Percentiles rank a stretch among this genome's conserved stretches.
phyloP scores from a whole-genome alignment of 1,140 invertebrate species.

The Lordiphosa collinella region DNA sequence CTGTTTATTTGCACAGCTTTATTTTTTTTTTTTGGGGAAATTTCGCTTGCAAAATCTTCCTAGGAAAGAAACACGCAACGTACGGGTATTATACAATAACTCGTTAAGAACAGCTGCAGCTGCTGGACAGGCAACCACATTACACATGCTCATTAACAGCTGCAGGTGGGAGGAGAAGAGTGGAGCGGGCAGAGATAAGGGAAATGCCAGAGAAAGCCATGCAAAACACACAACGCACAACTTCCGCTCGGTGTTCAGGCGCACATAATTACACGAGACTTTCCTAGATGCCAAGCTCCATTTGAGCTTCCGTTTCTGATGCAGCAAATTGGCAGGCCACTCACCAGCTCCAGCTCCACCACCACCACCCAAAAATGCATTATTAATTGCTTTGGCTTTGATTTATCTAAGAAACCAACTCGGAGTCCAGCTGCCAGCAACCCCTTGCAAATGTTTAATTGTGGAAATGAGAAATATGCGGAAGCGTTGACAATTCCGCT shows the following conservation, averaged over 20 bases:
- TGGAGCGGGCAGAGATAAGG: not conserved
- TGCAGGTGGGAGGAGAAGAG: not conserved
- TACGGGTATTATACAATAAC: slow-evolving; percentile 30
- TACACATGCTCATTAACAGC: slow-evolving; percentile 7
- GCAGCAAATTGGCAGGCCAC: slow-evolving; percentile 27
- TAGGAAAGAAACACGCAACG: too few species aligned
- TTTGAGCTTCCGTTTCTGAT: slow-evolving; percentile 63
- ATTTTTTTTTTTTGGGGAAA: not conserved
- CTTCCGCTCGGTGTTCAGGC: slow-evolving; percentile 36
- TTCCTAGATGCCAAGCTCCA: slow-evolving; percentile 59
- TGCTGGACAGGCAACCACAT: slow-evolving; percentile 7
- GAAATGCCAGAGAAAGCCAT: slow-evolving; percentile 26
- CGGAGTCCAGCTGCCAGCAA: slow-evolving; percentile 37
- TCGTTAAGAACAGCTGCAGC: slow-evolving; percentile 21
- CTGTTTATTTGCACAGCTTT: slow-evolving; percentile 6
- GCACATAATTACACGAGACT: slow-evolving; percentile 61
- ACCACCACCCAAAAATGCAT: slow-evolving; percentile 28
- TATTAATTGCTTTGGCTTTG: slow-evolving; percentile 70
- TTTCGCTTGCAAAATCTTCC: not conserved
- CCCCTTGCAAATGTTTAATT: slow-evolving; percentile 70
- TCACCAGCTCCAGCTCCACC: not conserved
- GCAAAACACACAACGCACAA: slow-evolving; percentile 17
- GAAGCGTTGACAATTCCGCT: slow-evolving; percentile 76
- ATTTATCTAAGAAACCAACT: slow-evolving; percentile 63
- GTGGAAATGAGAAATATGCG: slow-evolving; percentile 78